A percentile compares a stretch with the other conserved stretches of the same genome.
phyloP scores from a whole-genome alignment of 2,797 vertebrate genomes.

The Acridotheres tristis region DNA sequence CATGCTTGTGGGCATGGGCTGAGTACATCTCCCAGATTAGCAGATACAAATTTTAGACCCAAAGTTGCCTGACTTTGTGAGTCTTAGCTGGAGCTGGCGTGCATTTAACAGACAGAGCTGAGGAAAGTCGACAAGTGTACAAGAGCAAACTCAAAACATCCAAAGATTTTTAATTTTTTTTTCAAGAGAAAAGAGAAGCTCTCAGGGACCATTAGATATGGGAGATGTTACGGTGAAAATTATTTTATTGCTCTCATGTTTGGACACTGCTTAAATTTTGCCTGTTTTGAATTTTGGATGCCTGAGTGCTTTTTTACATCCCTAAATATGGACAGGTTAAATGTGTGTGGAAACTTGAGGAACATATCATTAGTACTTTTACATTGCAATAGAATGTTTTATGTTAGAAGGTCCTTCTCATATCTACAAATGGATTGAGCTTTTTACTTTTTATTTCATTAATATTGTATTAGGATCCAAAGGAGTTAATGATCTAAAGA shows the following conservation, averaged over 20 bases:
- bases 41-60: not conserved
- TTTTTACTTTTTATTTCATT: not conserved
- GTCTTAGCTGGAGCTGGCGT: not conserved
- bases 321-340: not conserved
- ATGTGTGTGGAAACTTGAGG: not conserved
- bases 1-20: accelerated
- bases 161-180: not conserved
- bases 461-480: not conserved
- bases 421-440: not conserved
- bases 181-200: not conserved
- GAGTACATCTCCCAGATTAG: not conserved
- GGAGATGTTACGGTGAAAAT: not conserved
- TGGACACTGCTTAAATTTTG: not conserved
- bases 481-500: not conserved
- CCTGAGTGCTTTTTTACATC: not conserved
- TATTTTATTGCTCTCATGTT: not conserved
- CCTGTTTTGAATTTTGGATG: not conserved
- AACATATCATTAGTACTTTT: not conserved
- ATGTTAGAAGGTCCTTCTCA: not conserved
- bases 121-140: accelerated
- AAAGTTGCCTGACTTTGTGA: not conserved
- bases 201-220: not conserved
- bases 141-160: not conserved
- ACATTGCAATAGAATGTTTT: not conserved
- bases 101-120: not conserved